Evolutionary conservation across 2,888 invertebrate species (phyloP), one percentile per base, ranked within the genome.

Genomic region (Drosophila mayaguana): DNA sequence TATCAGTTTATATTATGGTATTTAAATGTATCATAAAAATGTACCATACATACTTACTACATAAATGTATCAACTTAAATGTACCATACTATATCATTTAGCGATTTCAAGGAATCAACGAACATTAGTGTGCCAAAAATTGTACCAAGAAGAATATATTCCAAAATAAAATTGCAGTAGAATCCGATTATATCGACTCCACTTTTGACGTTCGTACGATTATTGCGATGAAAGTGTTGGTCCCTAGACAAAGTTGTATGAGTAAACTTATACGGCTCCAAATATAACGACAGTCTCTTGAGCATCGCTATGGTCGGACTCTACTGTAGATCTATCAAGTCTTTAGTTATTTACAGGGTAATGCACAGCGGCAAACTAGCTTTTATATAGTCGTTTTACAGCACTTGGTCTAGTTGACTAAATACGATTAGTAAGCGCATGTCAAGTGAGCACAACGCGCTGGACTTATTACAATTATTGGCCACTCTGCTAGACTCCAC

Each of bases 371-470:
- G 7, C 18, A 18, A 7, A n/a, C n/a, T 18, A 14, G 22, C 18
- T 18, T 16, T 16, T 0, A 25, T 25, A 25, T 38, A 18, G 16
- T 14, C 32, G 36, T 11, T 18, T 4, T 8, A 18, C 25, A n/a
- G 2, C 11, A 8, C 25, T 36, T 53, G 25, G 38, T 54, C 54
- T 40, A 28, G 38, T 22, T 18, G 20, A 59, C 25, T 18, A 18
- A 38, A 45, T 9, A 20, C 54, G 43, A 28, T 45, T 40, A 59
- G 48, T 38, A 40, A 25, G 9, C 60, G 45, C 63, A 63, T 56
- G 71, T 61, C 77, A 51, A 72, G 63, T 72, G 72, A 12, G 22
- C 62, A 64, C 9, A 50, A 43, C 36, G 51, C 55, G 63, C 40
- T 65, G 48, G 43, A 48, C 61, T 63, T 61, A 54, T 69, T 46